phyloP scores from a whole-genome alignment of 92 coral and sea anemone species.

The Paragorgia papillata region DNA sequence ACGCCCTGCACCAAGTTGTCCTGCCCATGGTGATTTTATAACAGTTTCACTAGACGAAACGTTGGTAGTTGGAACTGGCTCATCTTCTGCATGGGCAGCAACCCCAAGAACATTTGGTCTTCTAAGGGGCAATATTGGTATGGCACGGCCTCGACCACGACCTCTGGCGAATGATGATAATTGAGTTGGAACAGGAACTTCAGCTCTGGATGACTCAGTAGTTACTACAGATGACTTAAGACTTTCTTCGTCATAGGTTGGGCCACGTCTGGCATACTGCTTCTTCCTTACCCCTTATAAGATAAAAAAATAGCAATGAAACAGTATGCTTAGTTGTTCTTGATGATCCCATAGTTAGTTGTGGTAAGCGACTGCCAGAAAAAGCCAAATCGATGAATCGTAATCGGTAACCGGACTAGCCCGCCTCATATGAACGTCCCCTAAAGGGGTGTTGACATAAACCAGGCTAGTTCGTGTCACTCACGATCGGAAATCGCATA shows the following conservation, averaged over 20 bases:
- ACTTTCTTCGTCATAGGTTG: slow-evolving; percentile 86
- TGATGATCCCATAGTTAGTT: too few relatives aligned
- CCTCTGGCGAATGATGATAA: slow-evolving; percentile 70
- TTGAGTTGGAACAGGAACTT: slow-evolving; percentile 1
- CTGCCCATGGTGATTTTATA: slow-evolving; percentile 52
- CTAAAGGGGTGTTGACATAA: too few relatives aligned
- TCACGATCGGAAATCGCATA: too few relatives aligned
- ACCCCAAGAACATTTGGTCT: slow-evolving; percentile 73
- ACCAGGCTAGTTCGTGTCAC: too few relatives aligned
- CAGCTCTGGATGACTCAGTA: background rate
- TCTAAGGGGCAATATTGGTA: slow-evolving; percentile 76
- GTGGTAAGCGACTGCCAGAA: too few relatives aligned
- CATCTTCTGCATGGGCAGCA: slow-evolving; percentile 43
- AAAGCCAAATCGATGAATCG: too few relatives aligned
- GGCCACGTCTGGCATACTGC: slow-evolving; percentile 77
- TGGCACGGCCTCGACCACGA: slow-evolving; percentile 83
- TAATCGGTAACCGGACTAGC: too few relatives aligned
- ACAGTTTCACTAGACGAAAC: slow-evolving; percentile 36
- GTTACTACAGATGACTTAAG: slow-evolving; percentile 38
- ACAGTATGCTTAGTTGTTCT: too few relatives aligned
- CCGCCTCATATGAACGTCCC: too few relatives aligned
- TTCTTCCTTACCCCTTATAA: slow-evolving; percentile 15
- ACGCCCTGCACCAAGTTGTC: slow-evolving; percentile 47
- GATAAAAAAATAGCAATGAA: background rate
- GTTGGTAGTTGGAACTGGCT: slow-evolving; percentile 9